Percentiles rank a stretch among this genome's conserved stretches.
Conservation (phyloP, 2,113 vertebrate genomes). For the Chamaetylas fuelleborni region DNA sequence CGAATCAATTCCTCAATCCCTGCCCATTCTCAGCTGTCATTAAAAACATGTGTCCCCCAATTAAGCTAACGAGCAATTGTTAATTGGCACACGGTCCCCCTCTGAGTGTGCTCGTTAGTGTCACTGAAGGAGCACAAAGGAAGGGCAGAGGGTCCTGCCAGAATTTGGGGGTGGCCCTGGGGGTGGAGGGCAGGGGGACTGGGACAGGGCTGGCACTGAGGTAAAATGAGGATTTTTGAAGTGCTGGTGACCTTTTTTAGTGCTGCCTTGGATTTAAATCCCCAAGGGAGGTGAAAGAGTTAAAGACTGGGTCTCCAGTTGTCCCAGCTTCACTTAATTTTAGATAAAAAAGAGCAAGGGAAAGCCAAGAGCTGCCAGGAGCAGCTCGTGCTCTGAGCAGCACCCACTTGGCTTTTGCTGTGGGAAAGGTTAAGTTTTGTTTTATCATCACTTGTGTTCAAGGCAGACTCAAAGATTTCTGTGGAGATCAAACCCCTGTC, state of each 20-base stretch:
- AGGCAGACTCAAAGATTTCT: background rate
- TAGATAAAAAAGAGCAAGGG: background rate
- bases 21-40: constrained; percentile 77
- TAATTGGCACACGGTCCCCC: constrained; percentile 77
- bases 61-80: constrained; percentile 83
- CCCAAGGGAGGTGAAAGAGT: background rate
- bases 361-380: background rate
- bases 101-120: constrained; percentile 75
- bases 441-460: background rate
- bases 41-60: constrained; percentile 87
- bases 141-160: constrained; percentile 57
- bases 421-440: background rate
- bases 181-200: background rate
- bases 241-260: background rate
- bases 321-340: background rate
- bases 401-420: background rate
- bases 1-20: constrained; percentile 76
- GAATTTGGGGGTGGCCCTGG: background rate
- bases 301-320: background rate
- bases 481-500: background rate
- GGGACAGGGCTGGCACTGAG: background rate
- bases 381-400: background rate
- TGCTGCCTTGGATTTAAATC: background rate
- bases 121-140: constrained; percentile 72
- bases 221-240: background rate